Conservation (phyloP, 2,888 invertebrate genomes). For the Calliopum simillimum region DNA sequence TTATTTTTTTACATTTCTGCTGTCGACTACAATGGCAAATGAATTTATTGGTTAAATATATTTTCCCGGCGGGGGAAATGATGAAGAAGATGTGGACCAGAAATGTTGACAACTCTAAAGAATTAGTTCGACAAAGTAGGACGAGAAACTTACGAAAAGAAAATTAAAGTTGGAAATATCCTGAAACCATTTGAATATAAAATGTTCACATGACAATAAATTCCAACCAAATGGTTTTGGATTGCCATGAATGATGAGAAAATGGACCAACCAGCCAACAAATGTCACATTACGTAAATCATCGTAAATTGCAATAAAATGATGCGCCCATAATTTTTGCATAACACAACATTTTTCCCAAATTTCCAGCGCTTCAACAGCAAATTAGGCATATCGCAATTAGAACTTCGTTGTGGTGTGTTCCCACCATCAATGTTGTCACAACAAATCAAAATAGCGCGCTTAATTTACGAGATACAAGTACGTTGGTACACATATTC, state of each 20-base stretch:
- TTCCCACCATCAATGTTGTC: slow-evolving; percentile 62
- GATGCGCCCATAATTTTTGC: slow-evolving; percentile 64
- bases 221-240: neutral
- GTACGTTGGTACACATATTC: too few relatives aligned
- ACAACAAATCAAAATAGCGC: slow-evolving; percentile 66
- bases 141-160: too few relatives aligned
- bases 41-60: slow-evolving; percentile 15
- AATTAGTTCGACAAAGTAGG: too few relatives aligned
- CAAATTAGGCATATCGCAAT: slow-evolving; percentile 56
- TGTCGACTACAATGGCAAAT: slow-evolving; percentile 19
- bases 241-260: slow-evolving; percentile 23
- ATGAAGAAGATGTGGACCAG: too few relatives aligned
- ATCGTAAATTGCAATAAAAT: slow-evolving; percentile 66
- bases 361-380: slow-evolving; percentile 21
- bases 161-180: too few relatives aligned
- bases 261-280: neutral
- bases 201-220: slow-evolving; percentile 29
- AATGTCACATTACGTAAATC: slow-evolving; percentile 46
- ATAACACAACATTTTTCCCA: slow-evolving; percentile 61
- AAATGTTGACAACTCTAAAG: too few relatives aligned
- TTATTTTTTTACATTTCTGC: neutral
- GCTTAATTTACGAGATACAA: slow-evolving; percentile 12
- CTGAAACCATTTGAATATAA: neutral
- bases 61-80: too few relatives aligned
- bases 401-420: slow-evolving; percentile 41